Percentiles rank a stretch among this genome's conserved stretches.
These are phyloP conservation scores for Cephus sareptanus DNA, from an alignment of 2,888 invertebrate species.

Conservation along the genomic window DNA sequence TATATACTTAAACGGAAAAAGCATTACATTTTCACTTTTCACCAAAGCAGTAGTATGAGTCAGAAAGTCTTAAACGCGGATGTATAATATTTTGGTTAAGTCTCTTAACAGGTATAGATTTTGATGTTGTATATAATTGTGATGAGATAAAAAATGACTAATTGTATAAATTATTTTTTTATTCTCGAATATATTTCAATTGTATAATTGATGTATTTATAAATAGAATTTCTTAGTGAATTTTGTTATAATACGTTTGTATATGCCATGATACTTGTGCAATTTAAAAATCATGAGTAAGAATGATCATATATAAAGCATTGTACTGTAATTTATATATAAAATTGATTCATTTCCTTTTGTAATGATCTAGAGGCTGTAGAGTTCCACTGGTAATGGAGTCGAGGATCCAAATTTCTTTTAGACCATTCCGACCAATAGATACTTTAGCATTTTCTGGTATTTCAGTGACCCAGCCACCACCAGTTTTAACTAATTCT, in stretches of 20 bases:
- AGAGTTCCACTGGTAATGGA: slow-evolving; percentile 71
- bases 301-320: neutral
- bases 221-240: neutral
- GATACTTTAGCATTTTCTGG: slow-evolving; percentile 68
- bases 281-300: neutral
- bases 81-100: neutral
- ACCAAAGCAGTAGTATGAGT: neutral
- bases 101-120: neutral
- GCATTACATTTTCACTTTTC: neutral
- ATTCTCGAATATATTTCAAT: neutral
- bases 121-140: neutral
- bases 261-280: neutral
- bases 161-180: neutral
- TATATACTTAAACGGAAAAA: neutral
- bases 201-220: neutral
- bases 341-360: slow-evolving; percentile 25
- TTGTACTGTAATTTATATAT: neutral
- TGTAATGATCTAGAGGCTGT: slow-evolving; percentile 67
- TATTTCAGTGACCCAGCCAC: slow-evolving; percentile 69
- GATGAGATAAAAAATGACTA: neutral
- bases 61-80: neutral
- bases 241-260: neutral
- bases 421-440: slow-evolving; percentile 69
- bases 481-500: slow-evolving; percentile 71
- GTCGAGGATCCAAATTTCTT: slow-evolving; percentile 74